These are phyloP conservation scores for Eupithecia tripunctaria DNA, from an alignment of 2,888 invertebrate genomes.

Conservation along the genomic window DNA sequence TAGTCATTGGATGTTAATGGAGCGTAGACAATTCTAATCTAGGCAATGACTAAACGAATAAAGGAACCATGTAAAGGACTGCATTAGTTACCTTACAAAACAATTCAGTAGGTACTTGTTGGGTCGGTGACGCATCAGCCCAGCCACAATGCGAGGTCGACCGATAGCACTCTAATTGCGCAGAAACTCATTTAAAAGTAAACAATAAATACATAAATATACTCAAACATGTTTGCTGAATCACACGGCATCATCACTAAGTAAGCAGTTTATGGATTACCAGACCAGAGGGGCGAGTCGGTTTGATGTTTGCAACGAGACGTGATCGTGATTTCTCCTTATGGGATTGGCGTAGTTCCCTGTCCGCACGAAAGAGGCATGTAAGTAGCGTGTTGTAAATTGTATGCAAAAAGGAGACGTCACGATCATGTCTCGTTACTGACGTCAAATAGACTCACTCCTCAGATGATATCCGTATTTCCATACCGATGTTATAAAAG, in stretches of 20 bases:
- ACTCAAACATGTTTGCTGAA: not conserved
- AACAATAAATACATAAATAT: not conserved
- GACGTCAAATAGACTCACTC: too few relatives aligned
- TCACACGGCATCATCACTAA: too few relatives aligned
- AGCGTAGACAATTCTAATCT: conserved; percentile 47
- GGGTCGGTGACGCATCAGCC: conserved; percentile 60
- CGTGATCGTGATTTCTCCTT: too few relatives aligned
- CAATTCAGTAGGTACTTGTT: conserved; percentile 57
- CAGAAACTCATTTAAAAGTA: conserved; percentile 44
- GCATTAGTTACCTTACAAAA: conserved; percentile 46
- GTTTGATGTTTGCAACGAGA: too few relatives aligned
- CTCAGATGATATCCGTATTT: not conserved
- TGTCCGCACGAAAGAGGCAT: too few relatives aligned
- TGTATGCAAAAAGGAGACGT: too few relatives aligned
- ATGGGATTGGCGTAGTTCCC: too few relatives aligned
- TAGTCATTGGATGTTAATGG: conserved; percentile 19
- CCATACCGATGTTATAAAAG: not conserved
- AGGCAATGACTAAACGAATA: conserved; percentile 61
- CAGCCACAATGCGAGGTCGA: conserved; percentile 53
- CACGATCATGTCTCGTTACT: too few relatives aligned
- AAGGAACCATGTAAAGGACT: conserved; percentile 43
- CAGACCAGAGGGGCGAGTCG: too few relatives aligned
- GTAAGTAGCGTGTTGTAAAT: too few relatives aligned
- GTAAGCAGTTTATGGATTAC: too few relatives aligned
- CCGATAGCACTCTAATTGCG: conserved; percentile 66